These are phyloP conservation scores for Centroberyx gerrardi DNA, from an alignment of 2,797 vertebrate genomes.

Conservation along the genomic window DNA sequence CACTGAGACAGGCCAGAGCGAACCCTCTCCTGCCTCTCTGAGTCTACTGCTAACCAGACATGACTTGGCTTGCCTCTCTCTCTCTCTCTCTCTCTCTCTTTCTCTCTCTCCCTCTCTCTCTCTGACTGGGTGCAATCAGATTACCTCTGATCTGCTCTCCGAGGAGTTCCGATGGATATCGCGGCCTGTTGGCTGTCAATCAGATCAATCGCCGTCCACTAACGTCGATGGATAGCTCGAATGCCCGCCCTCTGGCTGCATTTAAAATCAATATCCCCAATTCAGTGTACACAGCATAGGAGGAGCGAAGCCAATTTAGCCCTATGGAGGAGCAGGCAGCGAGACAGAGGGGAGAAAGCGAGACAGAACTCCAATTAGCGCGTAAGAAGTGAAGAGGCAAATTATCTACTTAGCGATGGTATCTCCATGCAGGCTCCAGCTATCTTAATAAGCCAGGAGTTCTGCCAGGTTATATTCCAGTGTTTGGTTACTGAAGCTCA, in stretches of 20 bases:
- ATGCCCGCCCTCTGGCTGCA: constrained; percentile 38
- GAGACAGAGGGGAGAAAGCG: constrained; percentile 15
- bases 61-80: constrained; percentile 32
- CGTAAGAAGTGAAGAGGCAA: constrained; percentile 46
- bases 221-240: constrained; percentile 41
- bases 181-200: constrained; percentile 38
- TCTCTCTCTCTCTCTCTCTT: not conserved
- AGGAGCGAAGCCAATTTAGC: constrained; percentile 38
- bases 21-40: constrained; percentile 21
- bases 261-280: constrained; percentile 62
- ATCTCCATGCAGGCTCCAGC: constrained; percentile 30
- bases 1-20: constrained; percentile 12
- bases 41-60: constrained; percentile 25
- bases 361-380: constrained; percentile 44
- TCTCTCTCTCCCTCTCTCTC: constrained; percentile 1
- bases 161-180: constrained; percentile 28
- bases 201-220: constrained; percentile 51
- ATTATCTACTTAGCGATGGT: constrained; percentile 46
- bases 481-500: constrained; percentile 33
- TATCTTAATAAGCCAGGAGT: constrained; percentile 27
- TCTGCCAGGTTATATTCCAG: constrained; percentile 22
- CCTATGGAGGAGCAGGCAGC: constrained; percentile 18
- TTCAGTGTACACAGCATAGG: constrained; percentile 7
- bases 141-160: constrained; percentile 48
- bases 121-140: constrained; percentile 34